Conservation (phyloP, 2,797 vertebrate genomes). For the Xenopus petersii region DNA sequence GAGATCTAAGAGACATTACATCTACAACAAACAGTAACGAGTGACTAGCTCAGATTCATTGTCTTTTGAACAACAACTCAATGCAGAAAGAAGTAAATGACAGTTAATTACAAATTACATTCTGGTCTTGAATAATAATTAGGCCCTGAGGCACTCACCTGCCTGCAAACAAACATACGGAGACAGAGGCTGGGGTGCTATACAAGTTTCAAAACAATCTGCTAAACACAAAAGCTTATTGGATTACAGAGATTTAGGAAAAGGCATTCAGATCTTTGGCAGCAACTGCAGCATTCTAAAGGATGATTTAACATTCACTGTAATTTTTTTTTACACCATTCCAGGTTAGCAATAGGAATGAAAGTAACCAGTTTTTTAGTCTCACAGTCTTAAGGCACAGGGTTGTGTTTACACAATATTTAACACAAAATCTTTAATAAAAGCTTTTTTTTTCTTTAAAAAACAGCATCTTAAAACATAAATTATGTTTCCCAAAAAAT, state of each 20-base stretch:
- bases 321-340: constrained; percentile 45
- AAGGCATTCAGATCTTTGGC: constrained; percentile 68
- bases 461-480: too few species aligned
- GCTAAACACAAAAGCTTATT: constrained; percentile 81
- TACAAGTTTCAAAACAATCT: constrained; percentile 78
- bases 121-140: constrained; percentile 73
- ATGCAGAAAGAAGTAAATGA: constrained; percentile 76
- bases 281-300: constrained; percentile 59
- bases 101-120: constrained; percentile 83
- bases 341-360: constrained; percentile 28
- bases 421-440: not conserved
- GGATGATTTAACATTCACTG: constrained; percentile 51
- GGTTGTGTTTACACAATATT: not conserved
- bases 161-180: constrained; percentile 66
- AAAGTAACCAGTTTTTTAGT: constrained; percentile 25
- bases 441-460: too few species aligned
- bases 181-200: constrained; percentile 67
- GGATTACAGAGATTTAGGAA: constrained; percentile 81
- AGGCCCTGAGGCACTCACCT: constrained; percentile 77
- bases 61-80: constrained; percentile 74
- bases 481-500: too few species aligned
- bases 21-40: constrained; percentile 66
- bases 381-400: not conserved
- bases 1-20: constrained; percentile 65
- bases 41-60: constrained; percentile 67